Evolutionary conservation across 2,888 invertebrate species (phyloP).

Genomic region (Phragmatobia fuliginosa): DNA sequence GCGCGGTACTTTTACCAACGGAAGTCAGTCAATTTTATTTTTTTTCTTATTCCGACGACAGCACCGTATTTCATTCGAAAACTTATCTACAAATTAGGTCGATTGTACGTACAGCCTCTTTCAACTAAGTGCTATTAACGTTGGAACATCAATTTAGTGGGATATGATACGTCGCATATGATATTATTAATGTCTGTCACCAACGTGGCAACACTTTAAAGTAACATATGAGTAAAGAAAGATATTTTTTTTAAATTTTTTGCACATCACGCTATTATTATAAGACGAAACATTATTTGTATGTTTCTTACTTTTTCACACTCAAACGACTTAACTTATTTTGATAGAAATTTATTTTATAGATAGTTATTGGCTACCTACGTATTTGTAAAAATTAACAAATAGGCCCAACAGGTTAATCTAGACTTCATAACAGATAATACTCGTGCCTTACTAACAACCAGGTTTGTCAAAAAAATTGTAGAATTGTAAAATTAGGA

Average conservation of each 20-base stretch:
- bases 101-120: background rate
- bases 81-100: background rate
- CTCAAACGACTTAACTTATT: background rate
- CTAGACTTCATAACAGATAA: background rate
- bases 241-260: too few species aligned
- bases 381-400: too few species aligned
- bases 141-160: too few species aligned
- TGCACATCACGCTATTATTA: background rate
- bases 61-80: background rate
- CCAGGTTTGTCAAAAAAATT: too few species aligned
- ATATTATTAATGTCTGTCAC: too few species aligned
- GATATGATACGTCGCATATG: too few species aligned
- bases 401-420: too few species aligned
- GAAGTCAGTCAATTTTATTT: background rate
- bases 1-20: conserved; percentile 1
- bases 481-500: too few species aligned
- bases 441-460: background rate
- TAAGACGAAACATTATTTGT: background rate
- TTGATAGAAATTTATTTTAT: too few species aligned
- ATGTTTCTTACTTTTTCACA: background rate
- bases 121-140: background rate
- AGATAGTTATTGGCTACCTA: too few species aligned
- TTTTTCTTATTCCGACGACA: background rate
- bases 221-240: background rate
- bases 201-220: background rate